Percentiles rank a stretch among this genome's conserved stretches.
These are phyloP conservation scores for Muschampia plurimacula DNA, from an alignment of 2,888 invertebrate genomes.

Conservation along the genomic window DNA sequence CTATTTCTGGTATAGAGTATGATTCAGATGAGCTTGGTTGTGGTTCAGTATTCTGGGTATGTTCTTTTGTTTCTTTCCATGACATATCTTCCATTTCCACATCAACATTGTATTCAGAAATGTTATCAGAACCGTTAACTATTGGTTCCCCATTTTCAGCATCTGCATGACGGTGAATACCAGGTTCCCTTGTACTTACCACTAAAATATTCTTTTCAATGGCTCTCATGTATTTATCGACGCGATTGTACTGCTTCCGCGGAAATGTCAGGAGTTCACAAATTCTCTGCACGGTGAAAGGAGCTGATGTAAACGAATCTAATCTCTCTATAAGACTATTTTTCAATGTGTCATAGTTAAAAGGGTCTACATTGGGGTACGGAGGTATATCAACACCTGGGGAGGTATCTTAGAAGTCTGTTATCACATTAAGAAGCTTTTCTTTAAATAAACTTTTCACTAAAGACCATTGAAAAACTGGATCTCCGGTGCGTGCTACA, in stretches of 20 bases:
- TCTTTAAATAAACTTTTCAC: constrained; percentile 95
- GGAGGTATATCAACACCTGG: constrained; percentile 92
- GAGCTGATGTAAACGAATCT: constrained; percentile 94
- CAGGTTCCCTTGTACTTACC: constrained; percentile 91
- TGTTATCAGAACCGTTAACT: constrained; percentile 86
- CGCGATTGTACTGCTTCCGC: constrained; percentile 96
- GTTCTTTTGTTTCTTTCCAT: constrained; percentile 75
- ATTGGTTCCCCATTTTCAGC: constrained; percentile 89
- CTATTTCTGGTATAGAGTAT: constrained; percentile 73
- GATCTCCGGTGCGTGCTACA: constrained; percentile 97
- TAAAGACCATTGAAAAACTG: constrained; percentile 96
- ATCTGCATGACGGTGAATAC: constrained; percentile 85
- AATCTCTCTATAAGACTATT: constrained; percentile 92
- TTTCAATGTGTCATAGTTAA: constrained; percentile 96
- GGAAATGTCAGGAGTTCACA: constrained; percentile 97
- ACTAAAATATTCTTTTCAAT: constrained; percentile 97
- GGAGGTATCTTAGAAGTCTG: constrained; percentile 93
- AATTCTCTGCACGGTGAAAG: constrained; percentile 97
- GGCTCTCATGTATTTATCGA: constrained; percentile 98
- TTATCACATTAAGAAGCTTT: constrained; percentile 94
- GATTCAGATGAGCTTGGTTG: constrained; percentile 76
- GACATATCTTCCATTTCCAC: constrained; percentile 84
- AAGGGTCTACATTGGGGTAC: constrained; percentile 96
- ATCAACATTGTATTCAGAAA: constrained; percentile 83
- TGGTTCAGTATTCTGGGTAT: constrained; percentile 64